Conservation (phyloP, 2,888 invertebrate genomes). For the Phytoseiulus persimilis region DNA sequence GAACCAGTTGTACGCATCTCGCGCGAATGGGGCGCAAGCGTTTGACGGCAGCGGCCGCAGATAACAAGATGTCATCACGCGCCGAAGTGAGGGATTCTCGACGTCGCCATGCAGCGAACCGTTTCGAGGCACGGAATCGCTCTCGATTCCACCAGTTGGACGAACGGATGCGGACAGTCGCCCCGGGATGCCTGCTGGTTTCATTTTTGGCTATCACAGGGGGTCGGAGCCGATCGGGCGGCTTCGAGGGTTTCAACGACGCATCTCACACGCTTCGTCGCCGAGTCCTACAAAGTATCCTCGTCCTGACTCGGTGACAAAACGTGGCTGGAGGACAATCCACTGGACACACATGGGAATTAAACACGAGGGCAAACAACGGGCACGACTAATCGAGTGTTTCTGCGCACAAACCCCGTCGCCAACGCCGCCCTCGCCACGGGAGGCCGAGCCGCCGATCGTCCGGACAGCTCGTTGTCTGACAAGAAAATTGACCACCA, state of each 20-base stretch:
- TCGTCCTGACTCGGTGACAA: background rate
- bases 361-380: background rate
- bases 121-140: no score
- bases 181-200: background rate
- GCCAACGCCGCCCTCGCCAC: background rate
- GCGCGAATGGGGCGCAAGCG: background rate
- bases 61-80: background rate
- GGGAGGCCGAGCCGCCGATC: background rate
- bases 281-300: background rate
- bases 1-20: background rate
- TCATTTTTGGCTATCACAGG: background rate
- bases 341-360: background rate
- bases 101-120: background rate
- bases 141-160: no score
- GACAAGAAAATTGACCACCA: background rate
- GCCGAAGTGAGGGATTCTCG: background rate
- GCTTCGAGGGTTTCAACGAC: background rate
- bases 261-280: background rate
- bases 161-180: background rate
- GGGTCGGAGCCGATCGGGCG: background rate
- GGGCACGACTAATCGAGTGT: background rate
- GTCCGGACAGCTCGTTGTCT: background rate
- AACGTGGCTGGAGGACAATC: background rate
- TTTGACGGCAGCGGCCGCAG: background rate
- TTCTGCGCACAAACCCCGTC: background rate